These are phyloP conservation scores for Petrocephalus schoutedeni DNA, from an alignment of 2,797 vertebrate species.

Conservation along the genomic window DNA sequence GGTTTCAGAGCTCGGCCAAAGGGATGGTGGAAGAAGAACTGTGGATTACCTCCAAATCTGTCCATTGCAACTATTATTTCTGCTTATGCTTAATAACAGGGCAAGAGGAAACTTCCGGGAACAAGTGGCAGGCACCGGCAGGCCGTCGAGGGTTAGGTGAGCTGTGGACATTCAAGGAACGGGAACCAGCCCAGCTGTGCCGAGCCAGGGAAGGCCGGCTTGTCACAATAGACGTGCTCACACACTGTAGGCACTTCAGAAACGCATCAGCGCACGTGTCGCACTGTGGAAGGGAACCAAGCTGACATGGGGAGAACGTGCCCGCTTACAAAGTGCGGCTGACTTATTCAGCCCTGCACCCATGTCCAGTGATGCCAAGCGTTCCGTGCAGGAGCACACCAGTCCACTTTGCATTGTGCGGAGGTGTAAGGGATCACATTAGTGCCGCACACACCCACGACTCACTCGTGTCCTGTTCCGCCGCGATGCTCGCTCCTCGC, in stretches of 20 bases:
- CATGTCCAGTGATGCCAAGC: too few species aligned
- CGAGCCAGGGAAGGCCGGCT: background rate
- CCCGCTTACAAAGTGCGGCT: too few species aligned
- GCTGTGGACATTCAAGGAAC: background rate
- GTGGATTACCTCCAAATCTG: conserved; percentile 19
- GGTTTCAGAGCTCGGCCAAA: background rate
- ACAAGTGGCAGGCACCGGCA: background rate
- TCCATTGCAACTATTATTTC: conserved; percentile 17
- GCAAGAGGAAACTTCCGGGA: background rate
- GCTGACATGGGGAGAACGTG: background rate
- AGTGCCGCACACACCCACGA: background rate
- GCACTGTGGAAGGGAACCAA: background rate
- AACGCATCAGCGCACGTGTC: background rate
- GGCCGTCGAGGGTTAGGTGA: background rate
- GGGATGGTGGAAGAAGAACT: background rate
- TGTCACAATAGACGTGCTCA: background rate
- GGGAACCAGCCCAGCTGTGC: background rate
- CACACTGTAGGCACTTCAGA: background rate
- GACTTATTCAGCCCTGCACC: too few species aligned
- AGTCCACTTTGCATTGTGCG: background rate
- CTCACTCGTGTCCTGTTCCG: background rate
- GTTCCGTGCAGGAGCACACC: background rate
- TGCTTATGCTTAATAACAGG: background rate
- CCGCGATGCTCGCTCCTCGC: background rate
- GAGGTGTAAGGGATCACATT: background rate